Conservation (phyloP, 1,140 invertebrate genomes). For the Bathynomus jamesi region DNA sequence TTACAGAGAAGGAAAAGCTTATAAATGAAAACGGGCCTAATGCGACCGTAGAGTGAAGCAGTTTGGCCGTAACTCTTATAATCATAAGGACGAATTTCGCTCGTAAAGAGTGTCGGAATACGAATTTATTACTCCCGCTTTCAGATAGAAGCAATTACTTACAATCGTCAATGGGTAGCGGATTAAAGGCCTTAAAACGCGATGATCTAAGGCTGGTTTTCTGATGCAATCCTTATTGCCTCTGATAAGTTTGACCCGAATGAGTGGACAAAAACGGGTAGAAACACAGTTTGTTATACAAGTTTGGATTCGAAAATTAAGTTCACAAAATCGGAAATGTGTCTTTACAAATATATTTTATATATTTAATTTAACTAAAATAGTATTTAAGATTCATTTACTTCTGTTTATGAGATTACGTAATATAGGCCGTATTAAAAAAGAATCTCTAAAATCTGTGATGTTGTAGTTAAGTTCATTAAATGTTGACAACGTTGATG, state of each 20-base stretch:
- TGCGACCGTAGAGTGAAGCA: background rate
- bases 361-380: too few species aligned
- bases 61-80: background rate
- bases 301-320: background rate
- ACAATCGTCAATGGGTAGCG: background rate
- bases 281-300: background rate
- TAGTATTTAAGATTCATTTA: too few species aligned
- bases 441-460: too few species aligned
- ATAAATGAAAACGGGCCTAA: background rate
- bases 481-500: too few species aligned
- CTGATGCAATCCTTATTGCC: background rate
- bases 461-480: too few species aligned
- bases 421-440: too few species aligned
- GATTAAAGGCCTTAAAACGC: background rate
- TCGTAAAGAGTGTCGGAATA: background rate
- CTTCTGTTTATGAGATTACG: too few species aligned
- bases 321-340: background rate
- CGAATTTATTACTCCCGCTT: background rate
- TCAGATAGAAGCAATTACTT: background rate
- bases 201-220: background rate
- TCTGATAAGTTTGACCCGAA: constrained; percentile 1
- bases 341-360: too few species aligned
- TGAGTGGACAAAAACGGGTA: background rate
- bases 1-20: background rate
- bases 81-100: background rate